Base-by-base conservation (phyloP, 2,797 vertebrate species). In the Anguilla anguilla region DNA sequence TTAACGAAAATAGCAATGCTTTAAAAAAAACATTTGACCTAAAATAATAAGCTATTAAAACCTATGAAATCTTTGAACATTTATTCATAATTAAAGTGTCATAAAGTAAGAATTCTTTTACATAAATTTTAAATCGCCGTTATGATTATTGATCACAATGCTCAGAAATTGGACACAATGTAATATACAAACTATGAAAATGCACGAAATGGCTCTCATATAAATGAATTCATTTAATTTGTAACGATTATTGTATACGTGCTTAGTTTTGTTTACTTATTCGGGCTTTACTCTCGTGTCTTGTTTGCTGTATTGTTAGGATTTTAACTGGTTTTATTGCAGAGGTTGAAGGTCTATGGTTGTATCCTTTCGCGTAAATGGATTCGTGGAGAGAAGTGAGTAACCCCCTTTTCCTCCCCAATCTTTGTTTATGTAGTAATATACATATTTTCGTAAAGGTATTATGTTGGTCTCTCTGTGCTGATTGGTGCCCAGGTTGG, bases 401-500 rank as follows among this genome's bases (percentile, higher is more conserved):
- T 91, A 91, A 91, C 90, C 91, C 89, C 91, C 91, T 90, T 88
- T 89, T 59, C 88, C 89, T 91, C 92, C 92, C 91, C 92, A 93
- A 91, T 94, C 94, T 95, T 96, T 96, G 94, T 96, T 96, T 96
- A 94, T 95, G 94, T 94, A 93, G 94, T 94, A 95, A 95, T 95
- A 94, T 94, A 93, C 94, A 96, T 94, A 92, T 94, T 92, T 91
- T 89, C 67, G 90, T 95, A 96, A 94, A 97, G 97, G 97, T 97
- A 95, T 96, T 96, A 93, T 94, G 95, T 91, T 92, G 90, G 85
- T 94, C 96, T 95, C 93, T 90, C 93, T 85, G 92, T 89, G 96
- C 97, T 97, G 97, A 98, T 98, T 98, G 97, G 96, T 92, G 97
- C 94, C 92, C 96, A 95, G 97, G 96, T 97, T 95, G 96, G 95